These are phyloP conservation scores for Melanaphis sacchari DNA, from an alignment of 1,140 invertebrate genomes.

Conservation along the genomic window DNA sequence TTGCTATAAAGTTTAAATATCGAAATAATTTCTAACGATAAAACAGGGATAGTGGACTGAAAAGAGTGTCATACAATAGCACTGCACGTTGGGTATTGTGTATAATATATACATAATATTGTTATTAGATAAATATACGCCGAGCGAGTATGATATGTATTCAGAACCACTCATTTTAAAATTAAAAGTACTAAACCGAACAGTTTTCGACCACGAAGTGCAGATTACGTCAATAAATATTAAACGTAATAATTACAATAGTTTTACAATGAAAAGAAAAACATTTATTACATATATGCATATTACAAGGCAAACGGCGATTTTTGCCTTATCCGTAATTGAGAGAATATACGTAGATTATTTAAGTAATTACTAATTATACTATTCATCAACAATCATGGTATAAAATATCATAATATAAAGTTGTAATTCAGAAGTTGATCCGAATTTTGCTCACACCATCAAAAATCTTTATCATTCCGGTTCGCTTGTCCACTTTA, in stretches of 20 bases:
- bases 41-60: neutral
- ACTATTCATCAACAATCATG: no score
- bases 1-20: neutral
- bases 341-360: no score
- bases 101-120: neutral
- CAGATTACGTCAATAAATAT: neutral
- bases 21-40: neutral
- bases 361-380: no score
- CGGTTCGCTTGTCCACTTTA: neutral
- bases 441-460: no score
- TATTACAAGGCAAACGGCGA: neutral
- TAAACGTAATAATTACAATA: neutral
- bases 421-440: no score
- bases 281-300: no score
- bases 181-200: neutral
- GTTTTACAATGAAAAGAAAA: neutral
- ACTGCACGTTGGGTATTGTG: neutral
- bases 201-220: neutral
- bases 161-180: neutral
- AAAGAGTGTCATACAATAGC: neutral
- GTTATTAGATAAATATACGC: neutral
- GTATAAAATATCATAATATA: no score
- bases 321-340: neutral
- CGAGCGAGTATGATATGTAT: neutral
- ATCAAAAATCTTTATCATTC: neutral